Conservation (phyloP, 2,888 invertebrate genomes). For the Nymphalis polychloros region DNA sequence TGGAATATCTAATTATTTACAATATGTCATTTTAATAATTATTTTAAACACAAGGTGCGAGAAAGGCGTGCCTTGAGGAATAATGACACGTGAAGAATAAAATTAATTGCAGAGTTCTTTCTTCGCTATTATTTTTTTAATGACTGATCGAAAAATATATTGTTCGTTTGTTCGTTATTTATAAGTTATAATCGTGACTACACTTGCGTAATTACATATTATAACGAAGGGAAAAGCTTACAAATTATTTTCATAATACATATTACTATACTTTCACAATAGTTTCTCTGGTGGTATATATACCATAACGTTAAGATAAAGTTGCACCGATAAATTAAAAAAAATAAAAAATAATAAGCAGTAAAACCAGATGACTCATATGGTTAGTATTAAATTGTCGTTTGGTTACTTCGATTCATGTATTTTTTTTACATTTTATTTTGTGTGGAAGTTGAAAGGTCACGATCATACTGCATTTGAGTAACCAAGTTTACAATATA, state of each 20-base stretch:
- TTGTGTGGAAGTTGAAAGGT: background rate
- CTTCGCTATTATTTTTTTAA: conserved; percentile 6
- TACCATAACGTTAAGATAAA: no score
- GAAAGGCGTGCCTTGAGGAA: background rate
- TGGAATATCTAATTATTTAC: background rate
- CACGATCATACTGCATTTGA: background rate
- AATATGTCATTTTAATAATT: background rate
- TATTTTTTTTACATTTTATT: background rate
- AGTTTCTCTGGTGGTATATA: no score
- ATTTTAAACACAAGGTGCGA: conserved; percentile 6
- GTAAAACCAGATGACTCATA: no score
- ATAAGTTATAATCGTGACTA: background rate
- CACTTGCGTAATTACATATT: background rate
- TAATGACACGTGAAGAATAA: conserved; percentile 3
- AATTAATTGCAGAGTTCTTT: conserved; percentile 10
- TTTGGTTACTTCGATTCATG: no score
- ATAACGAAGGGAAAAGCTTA: no score
- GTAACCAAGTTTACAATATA: no score
- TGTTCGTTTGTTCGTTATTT: background rate
- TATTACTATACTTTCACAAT: no score
- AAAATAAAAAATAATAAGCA: no score
- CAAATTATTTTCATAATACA: no score
- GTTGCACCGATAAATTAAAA: no score
- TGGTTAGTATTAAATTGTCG: no score
- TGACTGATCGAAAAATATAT: background rate